Conservation (phyloP, 2,888 invertebrate species). For the Silvanus unidentatus region DNA sequence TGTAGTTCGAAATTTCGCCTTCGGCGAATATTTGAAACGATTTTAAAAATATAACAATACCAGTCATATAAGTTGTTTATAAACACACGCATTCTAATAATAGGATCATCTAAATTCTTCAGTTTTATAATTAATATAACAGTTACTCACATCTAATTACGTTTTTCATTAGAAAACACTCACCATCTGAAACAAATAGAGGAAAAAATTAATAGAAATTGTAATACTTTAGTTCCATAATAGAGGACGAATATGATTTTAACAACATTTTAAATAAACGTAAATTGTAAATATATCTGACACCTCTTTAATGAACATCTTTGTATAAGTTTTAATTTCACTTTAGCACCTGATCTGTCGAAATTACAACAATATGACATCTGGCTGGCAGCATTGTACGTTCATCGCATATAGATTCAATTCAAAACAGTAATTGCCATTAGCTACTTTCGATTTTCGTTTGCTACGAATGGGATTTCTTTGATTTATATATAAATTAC, state of each 20-base stretch:
- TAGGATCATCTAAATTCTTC: too few relatives aligned
- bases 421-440: conserved; percentile 2
- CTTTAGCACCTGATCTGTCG: conserved; percentile 2
- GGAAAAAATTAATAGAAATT: conserved; percentile 5
- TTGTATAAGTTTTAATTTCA: too few relatives aligned
- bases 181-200: conserved; percentile 12
- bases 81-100: too few relatives aligned
- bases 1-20: too few relatives aligned
- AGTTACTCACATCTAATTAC: neutral
- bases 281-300: neutral
- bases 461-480: conserved; percentile 9
- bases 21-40: too few relatives aligned
- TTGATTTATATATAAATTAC: conserved; percentile 11
- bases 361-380: conserved; percentile 3
- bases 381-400: conserved; percentile 5
- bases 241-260: too few relatives aligned
- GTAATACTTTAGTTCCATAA: too few relatives aligned
- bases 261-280: neutral
- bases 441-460: conserved; percentile 12
- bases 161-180: conserved; percentile 2
- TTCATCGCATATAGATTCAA: neutral
- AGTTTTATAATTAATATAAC: too few relatives aligned
- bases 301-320: neutral
- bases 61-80: too few relatives aligned
- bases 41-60: too few relatives aligned